Conservation (phyloP, 2,888 invertebrate species). For the Hirtodrosophila confusa region DNA sequence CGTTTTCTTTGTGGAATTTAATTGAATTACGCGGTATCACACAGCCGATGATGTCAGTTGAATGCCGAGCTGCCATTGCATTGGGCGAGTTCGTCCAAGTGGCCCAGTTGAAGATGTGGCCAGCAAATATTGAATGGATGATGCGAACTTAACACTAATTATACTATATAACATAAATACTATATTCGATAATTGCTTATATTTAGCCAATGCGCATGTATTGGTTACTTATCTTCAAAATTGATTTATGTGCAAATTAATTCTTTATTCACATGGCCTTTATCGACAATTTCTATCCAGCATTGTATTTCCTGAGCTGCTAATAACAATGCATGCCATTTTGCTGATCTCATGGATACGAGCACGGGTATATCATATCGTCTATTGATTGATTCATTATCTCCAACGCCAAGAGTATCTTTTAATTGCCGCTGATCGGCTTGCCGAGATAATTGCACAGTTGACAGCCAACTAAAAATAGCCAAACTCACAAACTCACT, state of each 20-base stretch:
- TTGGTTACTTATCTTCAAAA: conserved; percentile 30
- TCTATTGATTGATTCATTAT: conserved; percentile 16
- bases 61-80: not conserved
- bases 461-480: conserved; percentile 38
- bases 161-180: too few relatives aligned
- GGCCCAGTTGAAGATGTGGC: conserved; percentile 33
- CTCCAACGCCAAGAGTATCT: conserved; percentile 8
- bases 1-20: conserved; percentile 26
- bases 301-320: conserved; percentile 20
- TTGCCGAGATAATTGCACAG: not conserved
- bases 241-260: conserved; percentile 58
- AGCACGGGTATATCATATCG: not conserved
- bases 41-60: conserved; percentile 54
- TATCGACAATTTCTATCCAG: conserved; percentile 1
- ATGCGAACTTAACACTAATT: too few relatives aligned
- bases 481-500: conserved; percentile 5
- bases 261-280: conserved; percentile 29
- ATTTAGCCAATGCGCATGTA: conserved; percentile 27
- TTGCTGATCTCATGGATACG: conserved; percentile 45
- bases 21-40: conserved; percentile 12
- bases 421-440: conserved; percentile 30
- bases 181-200: too few relatives aligned
- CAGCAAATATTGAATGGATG: too few relatives aligned
- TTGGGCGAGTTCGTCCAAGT: conserved; percentile 10
- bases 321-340: conserved; percentile 17